Evolutionary conservation across 2,888 invertebrate species (phyloP), one percentile per base, ranked within the genome.

Genomic region (Corbicula japonica): DNA sequence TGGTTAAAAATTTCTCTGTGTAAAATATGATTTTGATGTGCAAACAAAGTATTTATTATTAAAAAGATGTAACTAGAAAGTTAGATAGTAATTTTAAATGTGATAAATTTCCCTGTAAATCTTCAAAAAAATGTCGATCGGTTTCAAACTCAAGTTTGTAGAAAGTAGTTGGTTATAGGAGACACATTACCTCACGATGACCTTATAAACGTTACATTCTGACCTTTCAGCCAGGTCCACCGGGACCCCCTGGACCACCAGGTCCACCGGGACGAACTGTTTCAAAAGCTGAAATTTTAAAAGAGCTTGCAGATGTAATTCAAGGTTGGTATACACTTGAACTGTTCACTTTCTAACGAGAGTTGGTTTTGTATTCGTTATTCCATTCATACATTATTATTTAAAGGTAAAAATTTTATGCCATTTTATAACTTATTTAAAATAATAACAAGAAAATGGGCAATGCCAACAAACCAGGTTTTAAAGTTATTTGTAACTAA

Each of bases 221-320:
- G 0, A 52, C 28, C 26, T 77, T 83, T 54, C 70, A 82, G 87
- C 80, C 80, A 2, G 92, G 92, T 12, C 92, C 92, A 0, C 88
- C 84, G 1, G 93, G 92, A 1, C 92, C 93, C 0, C 87, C 86
- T 0, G 93, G 93, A 1, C 91, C 92, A 0, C 86, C 87, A 0
- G 93, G 93, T 4, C 91, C 91, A 3, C 88, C 92, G 23, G 92
- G 93, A 15, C 90, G 89, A 6, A 80, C 80, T 26, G 80, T 92
- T 8, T 90, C 92, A 3, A 89, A 90, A 66, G 92, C 92, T 30
- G 91, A 89, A 21, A 81, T 93, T 56, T 69, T 92, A 69, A 83
- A 85, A 41, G 92, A 92, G 77, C 90, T 92, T 46, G 86, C 88
- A 56, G 83, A 84, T 6, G 76, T 92, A 34, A 89, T 93, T 3